These are phyloP conservation scores for Cremastinae sp. DNA, from an alignment of 2,888 invertebrate genomes.

Conservation along the genomic window DNA sequence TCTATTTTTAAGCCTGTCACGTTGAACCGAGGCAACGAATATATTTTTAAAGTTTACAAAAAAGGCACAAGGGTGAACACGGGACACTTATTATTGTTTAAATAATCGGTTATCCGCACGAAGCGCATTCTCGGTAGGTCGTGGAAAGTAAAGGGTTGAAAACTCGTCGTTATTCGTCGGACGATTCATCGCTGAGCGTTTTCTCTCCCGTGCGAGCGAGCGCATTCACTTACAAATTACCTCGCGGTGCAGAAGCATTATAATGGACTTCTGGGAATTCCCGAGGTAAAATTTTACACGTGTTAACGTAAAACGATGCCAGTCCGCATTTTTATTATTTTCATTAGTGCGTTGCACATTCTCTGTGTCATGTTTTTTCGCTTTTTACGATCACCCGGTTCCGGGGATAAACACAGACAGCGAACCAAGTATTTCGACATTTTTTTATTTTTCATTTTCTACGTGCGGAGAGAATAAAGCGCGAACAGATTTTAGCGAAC, in stretches of 20 bases:
- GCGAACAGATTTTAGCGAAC: too few relatives aligned
- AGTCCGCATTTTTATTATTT: conserved; percentile 18
- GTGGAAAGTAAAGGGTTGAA: neutral
- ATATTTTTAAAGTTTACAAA: too few relatives aligned
- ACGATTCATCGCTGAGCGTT: conserved; percentile 18
- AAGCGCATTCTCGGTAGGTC: neutral
- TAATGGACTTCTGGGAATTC: conserved; percentile 41
- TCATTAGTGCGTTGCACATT: conserved; percentile 15
- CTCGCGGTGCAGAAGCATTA: conserved; percentile 3
- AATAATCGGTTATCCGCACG: neutral
- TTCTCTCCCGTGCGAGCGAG: neutral
- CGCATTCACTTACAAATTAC: conserved; percentile 33
- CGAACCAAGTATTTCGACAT: neutral
- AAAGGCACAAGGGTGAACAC: too few relatives aligned
- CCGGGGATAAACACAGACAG: neutral
- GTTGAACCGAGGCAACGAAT: too few relatives aligned
- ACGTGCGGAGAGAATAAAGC: too few relatives aligned
- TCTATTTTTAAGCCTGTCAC: too few relatives aligned
- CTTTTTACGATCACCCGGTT: neutral
- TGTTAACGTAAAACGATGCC: conserved; percentile 15
- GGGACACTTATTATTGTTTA: too few relatives aligned
- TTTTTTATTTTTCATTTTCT: neutral
- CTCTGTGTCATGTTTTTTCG: neutral
- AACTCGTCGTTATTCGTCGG: conserved; percentile 10
- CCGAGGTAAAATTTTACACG: conserved; percentile 7